Percentiles rank a stretch among this genome's conserved stretches.
These are phyloP conservation scores for Drosophila pachea DNA, from an alignment of 1,140 invertebrate species.

Conservation along the genomic window DNA sequence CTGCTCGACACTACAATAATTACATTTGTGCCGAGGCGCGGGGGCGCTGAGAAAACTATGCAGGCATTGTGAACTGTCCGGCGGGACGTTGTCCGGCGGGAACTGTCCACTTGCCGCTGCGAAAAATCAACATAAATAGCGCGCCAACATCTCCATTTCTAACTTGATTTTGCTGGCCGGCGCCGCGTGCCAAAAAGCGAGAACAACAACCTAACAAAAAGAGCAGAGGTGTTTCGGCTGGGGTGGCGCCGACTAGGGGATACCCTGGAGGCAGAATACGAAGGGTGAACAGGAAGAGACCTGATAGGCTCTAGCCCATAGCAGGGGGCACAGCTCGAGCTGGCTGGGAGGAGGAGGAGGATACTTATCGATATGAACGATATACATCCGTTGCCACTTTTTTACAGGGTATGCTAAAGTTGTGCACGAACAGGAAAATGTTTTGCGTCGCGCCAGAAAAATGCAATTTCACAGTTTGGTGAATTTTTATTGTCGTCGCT, in stretches of 20 bases:
- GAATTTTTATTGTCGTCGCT: constrained; percentile 78
- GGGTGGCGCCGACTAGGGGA: neutral
- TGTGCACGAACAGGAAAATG: neutral
- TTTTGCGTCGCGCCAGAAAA: constrained; percentile 65
- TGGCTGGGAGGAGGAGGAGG: no score
- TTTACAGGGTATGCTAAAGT: neutral
- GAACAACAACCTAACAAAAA: constrained; percentile 38
- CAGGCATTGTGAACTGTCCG: constrained; percentile 26
- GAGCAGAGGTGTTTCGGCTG: neutral
- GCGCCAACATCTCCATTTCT: constrained; percentile 75
- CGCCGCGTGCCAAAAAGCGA: constrained; percentile 20
- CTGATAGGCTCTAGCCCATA: no score
- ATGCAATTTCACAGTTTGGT: constrained; percentile 78
- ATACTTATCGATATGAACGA: no score
- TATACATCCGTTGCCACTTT: no score
- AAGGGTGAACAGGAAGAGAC: neutral
- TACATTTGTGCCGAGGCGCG: constrained; percentile 52
- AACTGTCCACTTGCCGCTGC: constrained; percentile 47
- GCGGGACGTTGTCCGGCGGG: constrained; percentile 31
- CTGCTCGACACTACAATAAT: constrained; percentile 47
- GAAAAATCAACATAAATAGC: constrained; percentile 75
- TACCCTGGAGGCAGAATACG: neutral
- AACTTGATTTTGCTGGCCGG: constrained; percentile 68
- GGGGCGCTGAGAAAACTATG: constrained; percentile 36
- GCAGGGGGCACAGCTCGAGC: no score